These are phyloP conservation scores for Aphaenogaster rudis DNA, from an alignment of 1,140 invertebrate species.

Conservation along the genomic window DNA sequence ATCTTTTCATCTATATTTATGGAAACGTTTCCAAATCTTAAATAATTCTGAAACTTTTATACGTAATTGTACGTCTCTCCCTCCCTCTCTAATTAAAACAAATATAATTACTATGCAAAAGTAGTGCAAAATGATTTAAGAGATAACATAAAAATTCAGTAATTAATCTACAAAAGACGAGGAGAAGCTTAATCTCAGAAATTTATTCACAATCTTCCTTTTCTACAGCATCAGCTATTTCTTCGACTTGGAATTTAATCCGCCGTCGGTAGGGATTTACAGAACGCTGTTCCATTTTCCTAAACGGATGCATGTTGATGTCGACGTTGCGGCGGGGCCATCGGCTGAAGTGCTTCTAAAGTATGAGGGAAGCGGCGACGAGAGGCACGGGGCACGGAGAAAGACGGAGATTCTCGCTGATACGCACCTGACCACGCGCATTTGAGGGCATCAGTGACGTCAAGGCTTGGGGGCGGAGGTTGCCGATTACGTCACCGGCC, in stretches of 20 bases:
- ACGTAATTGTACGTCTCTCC: background rate
- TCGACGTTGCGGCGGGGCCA: conserved; percentile 34
- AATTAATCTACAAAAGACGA: background rate
- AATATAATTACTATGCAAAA: background rate
- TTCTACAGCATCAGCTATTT: background rate
- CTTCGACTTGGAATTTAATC: conserved; percentile 39
- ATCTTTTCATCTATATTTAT: background rate
- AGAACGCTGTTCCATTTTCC: conserved; percentile 62
- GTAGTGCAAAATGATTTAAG: background rate
- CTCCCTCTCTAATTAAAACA: background rate
- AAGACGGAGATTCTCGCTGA: conserved; percentile 65
- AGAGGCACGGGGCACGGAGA: background rate
- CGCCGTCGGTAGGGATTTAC: conserved; percentile 49
- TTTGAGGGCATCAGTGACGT: conserved; percentile 86
- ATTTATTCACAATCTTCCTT: conserved; percentile 20
- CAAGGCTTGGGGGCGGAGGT: conserved; percentile 82
- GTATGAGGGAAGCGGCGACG: conserved; percentile 1
- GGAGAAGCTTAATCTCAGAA: conserved; percentile 8
- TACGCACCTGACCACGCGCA: conserved; percentile 76
- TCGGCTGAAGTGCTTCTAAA: conserved; percentile 54
- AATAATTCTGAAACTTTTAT: conserved; percentile 3
- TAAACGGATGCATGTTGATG: conserved; percentile 63
- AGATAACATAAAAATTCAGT: background rate
- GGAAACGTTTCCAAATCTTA: background rate
- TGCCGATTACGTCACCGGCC: conserved; percentile 81